phyloP scores from a whole-genome alignment of 2,888 invertebrate species.

The Biston stratarius region DNA sequence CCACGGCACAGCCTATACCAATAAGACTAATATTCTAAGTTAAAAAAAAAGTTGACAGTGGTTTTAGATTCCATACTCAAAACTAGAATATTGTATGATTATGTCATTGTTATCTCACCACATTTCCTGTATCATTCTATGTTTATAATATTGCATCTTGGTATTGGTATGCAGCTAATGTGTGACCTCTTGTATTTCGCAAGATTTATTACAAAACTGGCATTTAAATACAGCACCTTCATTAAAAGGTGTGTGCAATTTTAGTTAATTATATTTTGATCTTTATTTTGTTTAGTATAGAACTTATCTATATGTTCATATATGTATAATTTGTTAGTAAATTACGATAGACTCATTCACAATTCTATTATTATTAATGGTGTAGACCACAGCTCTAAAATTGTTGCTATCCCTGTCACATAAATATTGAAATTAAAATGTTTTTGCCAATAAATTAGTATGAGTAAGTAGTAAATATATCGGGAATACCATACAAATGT shows the following conservation, averaged over 20 bases:
- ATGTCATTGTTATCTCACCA: neutral
- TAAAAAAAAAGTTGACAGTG: neutral
- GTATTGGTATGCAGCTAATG: constrained; percentile 15
- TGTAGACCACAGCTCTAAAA: too few species aligned
- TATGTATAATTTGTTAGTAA: neutral
- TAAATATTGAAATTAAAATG: too few species aligned
- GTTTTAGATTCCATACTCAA: neutral
- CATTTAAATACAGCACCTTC: constrained; percentile 11
- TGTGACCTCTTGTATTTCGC: constrained; percentile 29
- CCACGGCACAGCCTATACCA: too few species aligned
- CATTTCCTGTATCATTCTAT: constrained; percentile 2
- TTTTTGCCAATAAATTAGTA: too few species aligned
- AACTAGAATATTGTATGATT: neutral
- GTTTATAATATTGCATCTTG: constrained; percentile 9
- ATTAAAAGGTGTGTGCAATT: constrained; percentile 5
- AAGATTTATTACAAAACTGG: constrained; percentile 22
- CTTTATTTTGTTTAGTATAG: neutral
- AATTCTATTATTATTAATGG: too few species aligned
- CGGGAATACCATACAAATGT: too few species aligned
- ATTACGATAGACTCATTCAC: neutral
- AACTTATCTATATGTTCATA: neutral
- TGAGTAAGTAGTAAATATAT: too few species aligned
- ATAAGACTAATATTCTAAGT: too few species aligned
- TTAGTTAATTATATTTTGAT: neutral
- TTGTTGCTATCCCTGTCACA: too few species aligned